Evolutionary conservation across 35 echinoderm and acorn worm species (phyloP).

Genomic region (Ptychodera flava): DNA sequence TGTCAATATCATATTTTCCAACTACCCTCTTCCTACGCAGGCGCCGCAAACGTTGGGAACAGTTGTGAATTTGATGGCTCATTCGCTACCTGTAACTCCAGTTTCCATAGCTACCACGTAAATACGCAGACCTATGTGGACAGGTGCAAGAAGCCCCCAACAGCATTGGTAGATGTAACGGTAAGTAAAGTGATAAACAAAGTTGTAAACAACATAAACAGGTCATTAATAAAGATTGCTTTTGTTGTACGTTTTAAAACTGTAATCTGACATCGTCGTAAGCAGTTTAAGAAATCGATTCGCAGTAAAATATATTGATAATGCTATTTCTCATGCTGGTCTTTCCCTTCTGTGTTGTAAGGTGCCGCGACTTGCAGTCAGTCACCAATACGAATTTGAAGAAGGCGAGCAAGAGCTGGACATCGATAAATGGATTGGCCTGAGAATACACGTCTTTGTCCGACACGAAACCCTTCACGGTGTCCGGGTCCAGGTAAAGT

Average conservation of each 20-base stretch:
- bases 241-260: too few species aligned
- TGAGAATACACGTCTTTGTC: not conserved
- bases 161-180: not conserved
- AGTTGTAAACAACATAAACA: too few species aligned
- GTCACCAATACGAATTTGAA: not conserved
- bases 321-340: not conserved
- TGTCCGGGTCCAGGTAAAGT: not conserved
- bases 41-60: not conserved
- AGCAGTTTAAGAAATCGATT: too few species aligned
- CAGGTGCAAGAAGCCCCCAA: not conserved
- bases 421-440: not conserved
- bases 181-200: too few species aligned
- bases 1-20: too few species aligned
- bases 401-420: not conserved
- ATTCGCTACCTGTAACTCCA: not conserved
- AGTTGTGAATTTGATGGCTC: not conserved
- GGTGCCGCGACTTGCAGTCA: not conserved
- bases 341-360: not conserved
- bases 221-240: too few species aligned
- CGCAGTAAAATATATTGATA: too few species aligned
- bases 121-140: not conserved
- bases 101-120: not conserved
- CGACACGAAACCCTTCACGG: not conserved
- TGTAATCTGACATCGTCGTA: too few species aligned
- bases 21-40: too few species aligned